Conservation (phyloP, 2,113 vertebrate genomes). For the Chauna torquata region DNA sequence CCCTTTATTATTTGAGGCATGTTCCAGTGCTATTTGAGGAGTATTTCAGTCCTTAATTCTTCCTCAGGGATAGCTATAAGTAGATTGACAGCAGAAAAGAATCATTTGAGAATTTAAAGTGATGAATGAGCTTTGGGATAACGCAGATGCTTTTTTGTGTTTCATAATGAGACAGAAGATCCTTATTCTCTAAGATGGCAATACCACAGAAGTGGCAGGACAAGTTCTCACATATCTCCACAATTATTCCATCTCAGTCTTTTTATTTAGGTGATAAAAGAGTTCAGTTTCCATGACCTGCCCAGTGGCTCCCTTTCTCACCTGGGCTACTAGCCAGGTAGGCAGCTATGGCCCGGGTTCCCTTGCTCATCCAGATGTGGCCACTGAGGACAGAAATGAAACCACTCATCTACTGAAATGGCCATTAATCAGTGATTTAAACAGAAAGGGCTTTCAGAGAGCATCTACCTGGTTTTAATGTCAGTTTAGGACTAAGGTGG, state of each 20-base stretch:
- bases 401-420: background rate
- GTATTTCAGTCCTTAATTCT: background rate
- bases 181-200: background rate
- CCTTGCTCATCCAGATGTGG: background rate
- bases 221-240: background rate
- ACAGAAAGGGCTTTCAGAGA: background rate
- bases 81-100: background rate
- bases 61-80: background rate
- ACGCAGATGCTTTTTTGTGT: background rate
- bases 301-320: background rate
- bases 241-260: accelerated
- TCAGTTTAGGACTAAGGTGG: background rate
- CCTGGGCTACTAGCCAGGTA: background rate
- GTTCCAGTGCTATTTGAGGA: background rate
- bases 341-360: background rate
- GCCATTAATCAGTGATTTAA: background rate
- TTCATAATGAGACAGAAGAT: background rate
- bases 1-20: background rate
- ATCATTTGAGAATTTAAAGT: background rate
- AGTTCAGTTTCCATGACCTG: background rate
- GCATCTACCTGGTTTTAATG: background rate
- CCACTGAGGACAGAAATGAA: background rate
- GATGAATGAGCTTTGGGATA: background rate
- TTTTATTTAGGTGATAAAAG: background rate
- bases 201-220: background rate